A percentile compares a stretch with the other conserved stretches of the same genome.
Evolutionary conservation across 30 jellyfish, hydroid and myxozoan species (phyloP).

Genomic region (Morbakka virulenta): DNA sequence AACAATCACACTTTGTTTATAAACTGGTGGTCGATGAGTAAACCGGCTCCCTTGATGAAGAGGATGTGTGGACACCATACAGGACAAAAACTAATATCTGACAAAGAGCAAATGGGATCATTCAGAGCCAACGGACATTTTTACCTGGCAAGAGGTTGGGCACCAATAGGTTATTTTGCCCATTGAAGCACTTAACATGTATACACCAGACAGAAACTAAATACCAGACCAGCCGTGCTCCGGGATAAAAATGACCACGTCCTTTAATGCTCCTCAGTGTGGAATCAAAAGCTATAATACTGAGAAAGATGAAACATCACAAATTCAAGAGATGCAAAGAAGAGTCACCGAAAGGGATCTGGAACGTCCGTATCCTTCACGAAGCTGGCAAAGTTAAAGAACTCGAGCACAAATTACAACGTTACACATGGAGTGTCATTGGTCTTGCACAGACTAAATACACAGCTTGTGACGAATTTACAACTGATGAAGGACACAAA

Average conservation of each 20-base stretch:
- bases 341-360: neutral
- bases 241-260: no score
- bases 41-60: neutral
- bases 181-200: neutral
- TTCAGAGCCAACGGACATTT: neutral
- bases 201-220: neutral
- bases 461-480: constrained; percentile 1
- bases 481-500: constrained; percentile 29
- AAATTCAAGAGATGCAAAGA: neutral
- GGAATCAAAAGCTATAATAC: neutral
- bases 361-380: neutral
- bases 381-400: neutral
- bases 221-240: no score
- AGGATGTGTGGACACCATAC: neutral
- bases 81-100: neutral
- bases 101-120: neutral
- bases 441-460: constrained; percentile 15
- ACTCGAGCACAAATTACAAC: neutral
- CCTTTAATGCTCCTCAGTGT: neutral
- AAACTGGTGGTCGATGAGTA: neutral
- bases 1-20: neutral
- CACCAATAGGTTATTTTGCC: neutral
- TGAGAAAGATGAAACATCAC: neutral
- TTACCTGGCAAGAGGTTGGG: neutral
- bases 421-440: neutral